Conservation (phyloP, 1,140 invertebrate species). For the Drosophila albomicans region DNA sequence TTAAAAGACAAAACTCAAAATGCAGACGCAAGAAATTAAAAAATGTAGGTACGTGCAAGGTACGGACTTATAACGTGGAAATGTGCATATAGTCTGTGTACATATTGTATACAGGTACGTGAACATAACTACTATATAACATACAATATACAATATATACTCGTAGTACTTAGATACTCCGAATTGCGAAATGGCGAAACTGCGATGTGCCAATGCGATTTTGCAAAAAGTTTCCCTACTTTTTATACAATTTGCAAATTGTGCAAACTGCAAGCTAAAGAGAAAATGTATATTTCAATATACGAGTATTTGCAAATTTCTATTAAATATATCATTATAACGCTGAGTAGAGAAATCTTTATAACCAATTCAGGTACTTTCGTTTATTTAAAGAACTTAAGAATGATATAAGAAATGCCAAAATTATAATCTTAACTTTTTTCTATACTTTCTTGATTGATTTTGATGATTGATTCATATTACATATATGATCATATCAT, state of each 20-base stretch:
- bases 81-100: neutral
- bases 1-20: slow-evolving; percentile 26
- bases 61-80: slow-evolving; percentile 16
- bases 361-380: too few species aligned
- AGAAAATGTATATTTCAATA: neutral
- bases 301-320: too few species aligned
- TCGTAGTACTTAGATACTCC: slow-evolving; percentile 13
- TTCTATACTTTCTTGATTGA: too few species aligned
- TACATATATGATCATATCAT: too few species aligned
- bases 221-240: slow-evolving; percentile 12
- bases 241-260: neutral
- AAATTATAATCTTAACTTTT: too few species aligned
- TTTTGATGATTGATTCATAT: too few species aligned
- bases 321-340: too few species aligned
- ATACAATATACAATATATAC: too few species aligned
- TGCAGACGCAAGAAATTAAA: slow-evolving; percentile 25
- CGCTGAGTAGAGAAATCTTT: too few species aligned
- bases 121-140: slow-evolving; percentile 4
- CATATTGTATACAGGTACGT: slow-evolving; percentile 1
- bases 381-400: too few species aligned
- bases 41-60: slow-evolving; percentile 26
- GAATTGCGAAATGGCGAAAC: slow-evolving; percentile 22
- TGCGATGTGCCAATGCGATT: slow-evolving; percentile 22
- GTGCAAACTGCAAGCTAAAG: neutral
- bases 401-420: too few species aligned